phyloP scores from a whole-genome alignment of 1,140 invertebrate genomes.

The Probaryconus sp. region DNA sequence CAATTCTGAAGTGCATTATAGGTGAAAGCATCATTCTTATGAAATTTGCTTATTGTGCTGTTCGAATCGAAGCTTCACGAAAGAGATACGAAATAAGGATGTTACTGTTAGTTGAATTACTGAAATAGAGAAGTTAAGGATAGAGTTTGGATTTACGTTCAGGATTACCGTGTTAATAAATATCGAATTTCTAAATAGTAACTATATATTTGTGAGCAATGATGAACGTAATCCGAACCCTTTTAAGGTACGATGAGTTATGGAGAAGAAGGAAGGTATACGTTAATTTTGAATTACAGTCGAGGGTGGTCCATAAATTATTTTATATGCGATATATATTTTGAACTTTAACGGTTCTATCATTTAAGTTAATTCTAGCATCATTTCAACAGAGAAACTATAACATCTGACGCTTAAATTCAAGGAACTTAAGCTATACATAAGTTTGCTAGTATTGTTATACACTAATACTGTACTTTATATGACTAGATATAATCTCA shows the following conservation, averaged over 20 bases:
- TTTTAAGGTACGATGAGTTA: neutral
- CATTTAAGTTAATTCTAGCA: neutral
- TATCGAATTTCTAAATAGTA: constrained; percentile 41
- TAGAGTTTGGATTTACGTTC: constrained; percentile 9
- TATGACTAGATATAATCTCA: too few species aligned
- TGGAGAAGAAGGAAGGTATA: neutral
- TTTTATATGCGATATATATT: constrained; percentile 6
- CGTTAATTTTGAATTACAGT: neutral
- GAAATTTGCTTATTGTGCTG: constrained; percentile 29
- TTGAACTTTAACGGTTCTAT: constrained; percentile 9
- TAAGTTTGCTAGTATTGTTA: too few species aligned
- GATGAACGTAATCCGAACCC: constrained; percentile 14
- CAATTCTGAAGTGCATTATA: constrained; percentile 26
- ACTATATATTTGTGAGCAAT: constrained; percentile 15
- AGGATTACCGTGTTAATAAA: constrained; percentile 9
- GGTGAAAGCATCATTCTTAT: constrained; percentile 15
- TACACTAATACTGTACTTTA: too few species aligned
- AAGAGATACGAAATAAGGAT: constrained; percentile 53
- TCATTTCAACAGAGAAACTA: neutral
- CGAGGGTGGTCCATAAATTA: constrained; percentile 18
- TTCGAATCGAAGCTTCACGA: constrained; percentile 57
- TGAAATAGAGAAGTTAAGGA: too few species aligned
- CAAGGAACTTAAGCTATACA: too few species aligned
- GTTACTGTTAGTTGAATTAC: constrained; percentile 20
- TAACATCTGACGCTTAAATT: too few species aligned